Conservation (phyloP, 1,140 invertebrate genomes). For the Drosophila orena region DNA sequence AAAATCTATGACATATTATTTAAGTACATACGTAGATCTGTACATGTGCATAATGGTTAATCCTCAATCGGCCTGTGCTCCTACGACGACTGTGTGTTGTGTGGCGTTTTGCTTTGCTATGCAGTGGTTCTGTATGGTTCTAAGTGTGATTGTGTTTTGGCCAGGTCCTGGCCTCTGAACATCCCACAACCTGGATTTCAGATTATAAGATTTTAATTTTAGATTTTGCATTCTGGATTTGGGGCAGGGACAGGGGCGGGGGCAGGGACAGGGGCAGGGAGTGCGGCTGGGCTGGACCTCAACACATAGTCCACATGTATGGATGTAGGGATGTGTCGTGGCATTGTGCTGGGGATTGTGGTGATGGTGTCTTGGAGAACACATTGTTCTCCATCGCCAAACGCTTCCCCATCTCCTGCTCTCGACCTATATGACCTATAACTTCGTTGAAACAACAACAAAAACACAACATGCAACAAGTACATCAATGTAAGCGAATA, state of each 20-base stretch:
- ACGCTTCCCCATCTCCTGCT: neutral
- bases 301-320: constrained; percentile 11
- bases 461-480: constrained; percentile 53
- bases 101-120: constrained; percentile 4
- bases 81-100: constrained; percentile 6
- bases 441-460: constrained; percentile 47
- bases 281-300: constrained; percentile 13
- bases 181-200: neutral
- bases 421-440: constrained; percentile 26
- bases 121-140: constrained; percentile 8
- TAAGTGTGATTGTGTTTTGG: neutral
- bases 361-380: neutral
- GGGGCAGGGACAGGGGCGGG: neutral
- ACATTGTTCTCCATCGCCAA: neutral
- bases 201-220: neutral
- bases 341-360: constrained; percentile 7
- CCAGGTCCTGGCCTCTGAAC: neutral
- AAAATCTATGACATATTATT: constrained; percentile 45
- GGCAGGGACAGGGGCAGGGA: neutral
- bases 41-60: constrained; percentile 28
- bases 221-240: neutral
- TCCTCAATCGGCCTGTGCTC: constrained; percentile 1
- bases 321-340: neutral
- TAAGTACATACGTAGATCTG: constrained; percentile 37
- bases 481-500: constrained; percentile 50